phyloP scores from a whole-genome alignment of 1,140 invertebrate genomes.

The Euborellia annulipes region DNA sequence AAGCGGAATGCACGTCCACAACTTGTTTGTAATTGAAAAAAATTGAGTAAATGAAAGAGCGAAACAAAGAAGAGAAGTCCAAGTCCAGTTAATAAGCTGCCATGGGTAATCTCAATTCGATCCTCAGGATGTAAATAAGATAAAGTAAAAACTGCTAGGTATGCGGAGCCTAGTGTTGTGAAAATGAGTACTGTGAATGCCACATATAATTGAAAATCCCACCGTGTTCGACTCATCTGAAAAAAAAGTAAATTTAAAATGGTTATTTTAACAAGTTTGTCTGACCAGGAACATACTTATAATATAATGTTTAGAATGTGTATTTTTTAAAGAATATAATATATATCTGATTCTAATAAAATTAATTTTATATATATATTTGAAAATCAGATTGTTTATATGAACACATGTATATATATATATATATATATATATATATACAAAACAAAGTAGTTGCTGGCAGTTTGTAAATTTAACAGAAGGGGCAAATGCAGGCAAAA shows the following conservation, averaged over 20 bases:
- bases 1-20: constrained; percentile 35
- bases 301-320: no score
- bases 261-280: no score
- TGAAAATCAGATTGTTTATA: no score
- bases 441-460: no score
- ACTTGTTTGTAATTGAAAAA: constrained; percentile 35
- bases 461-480: no score
- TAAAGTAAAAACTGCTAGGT: constrained; percentile 25
- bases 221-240: constrained; percentile 1
- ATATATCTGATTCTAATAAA: no score
- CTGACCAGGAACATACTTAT: no score
- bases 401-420: no score
- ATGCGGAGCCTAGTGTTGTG: constrained; percentile 23
- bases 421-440: no score
- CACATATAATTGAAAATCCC: background rate
- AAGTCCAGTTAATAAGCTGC: constrained; percentile 34
- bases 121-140: constrained; percentile 27
- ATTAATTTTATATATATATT: no score
- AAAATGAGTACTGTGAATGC: constrained; percentile 19
- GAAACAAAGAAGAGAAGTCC: constrained; percentile 46
- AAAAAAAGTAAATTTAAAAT: background rate
- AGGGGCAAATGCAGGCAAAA: no score
- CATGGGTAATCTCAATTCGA: constrained; percentile 35
- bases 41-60: constrained; percentile 40
- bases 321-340: no score